Percentiles rank a stretch among this genome's conserved stretches.
These are phyloP conservation scores for Fregata magnificens DNA, from an alignment of 2,113 vertebrate genomes.

Conservation along the genomic window DNA sequence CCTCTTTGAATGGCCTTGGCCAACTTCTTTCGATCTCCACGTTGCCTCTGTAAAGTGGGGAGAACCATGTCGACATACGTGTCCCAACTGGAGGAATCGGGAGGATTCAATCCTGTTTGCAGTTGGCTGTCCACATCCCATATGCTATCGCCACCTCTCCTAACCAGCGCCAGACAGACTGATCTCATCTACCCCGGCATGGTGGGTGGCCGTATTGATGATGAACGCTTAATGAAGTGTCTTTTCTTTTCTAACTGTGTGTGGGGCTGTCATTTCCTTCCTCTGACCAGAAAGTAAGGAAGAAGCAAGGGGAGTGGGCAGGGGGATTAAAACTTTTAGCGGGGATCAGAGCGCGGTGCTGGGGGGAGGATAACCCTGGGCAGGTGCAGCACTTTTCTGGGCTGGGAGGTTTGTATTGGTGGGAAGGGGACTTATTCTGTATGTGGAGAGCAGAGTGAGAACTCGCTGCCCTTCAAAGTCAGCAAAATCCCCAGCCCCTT, in stretches of 20 bases:
- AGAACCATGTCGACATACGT: neutral
- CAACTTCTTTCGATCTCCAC: neutral
- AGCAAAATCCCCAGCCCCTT: neutral
- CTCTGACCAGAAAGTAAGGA: neutral
- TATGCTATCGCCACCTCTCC: neutral
- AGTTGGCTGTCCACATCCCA: neutral
- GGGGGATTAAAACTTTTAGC: neutral
- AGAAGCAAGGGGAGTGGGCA: neutral
- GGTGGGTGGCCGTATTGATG: neutral
- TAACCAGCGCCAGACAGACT: neutral
- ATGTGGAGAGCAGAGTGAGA: neutral
- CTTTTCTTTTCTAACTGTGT: neutral
- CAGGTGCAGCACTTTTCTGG: neutral
- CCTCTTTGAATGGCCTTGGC: neutral
- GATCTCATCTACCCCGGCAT: neutral
- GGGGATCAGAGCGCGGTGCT: accelerated
- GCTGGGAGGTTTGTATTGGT: neutral
- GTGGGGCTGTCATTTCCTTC: neutral
- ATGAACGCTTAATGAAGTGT: neutral
- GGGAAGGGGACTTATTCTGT: neutral
- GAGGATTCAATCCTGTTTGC: neutral
- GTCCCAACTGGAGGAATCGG: neutral
- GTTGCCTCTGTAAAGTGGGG: neutral
- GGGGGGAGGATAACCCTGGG: neutral
- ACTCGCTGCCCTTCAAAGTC: neutral